Evolutionary conservation across 2,113 vertebrate genomes (phyloP).

Genomic region (Nannospalax galili): DNA sequence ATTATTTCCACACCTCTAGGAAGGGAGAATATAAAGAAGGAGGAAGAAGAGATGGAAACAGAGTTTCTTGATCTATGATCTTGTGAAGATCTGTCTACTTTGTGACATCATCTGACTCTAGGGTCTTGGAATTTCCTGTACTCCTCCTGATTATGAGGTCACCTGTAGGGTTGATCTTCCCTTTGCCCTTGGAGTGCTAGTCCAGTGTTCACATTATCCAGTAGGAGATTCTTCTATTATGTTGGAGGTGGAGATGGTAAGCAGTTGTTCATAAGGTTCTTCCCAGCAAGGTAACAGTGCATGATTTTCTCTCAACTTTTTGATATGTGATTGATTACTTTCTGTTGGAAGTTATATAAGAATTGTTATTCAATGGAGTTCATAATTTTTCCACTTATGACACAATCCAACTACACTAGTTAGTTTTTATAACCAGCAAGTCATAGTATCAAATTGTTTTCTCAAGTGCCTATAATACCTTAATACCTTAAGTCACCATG

Average conservation of each 20-base stretch:
- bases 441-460: not conserved
- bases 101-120: constrained; percentile 32
- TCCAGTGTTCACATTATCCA: not conserved
- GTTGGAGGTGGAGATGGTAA: not conserved
- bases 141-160: not conserved
- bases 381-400: not conserved
- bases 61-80: not conserved
- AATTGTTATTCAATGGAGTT: not conserved
- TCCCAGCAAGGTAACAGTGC: not conserved
- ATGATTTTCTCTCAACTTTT: not conserved
- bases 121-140: not conserved
- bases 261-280: not conserved
- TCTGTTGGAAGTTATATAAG: not conserved
- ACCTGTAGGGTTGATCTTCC: not conserved
- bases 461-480: not conserved
- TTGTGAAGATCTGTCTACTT: not conserved
- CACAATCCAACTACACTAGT: not conserved
- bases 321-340: not conserved
- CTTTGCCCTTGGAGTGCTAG: not conserved
- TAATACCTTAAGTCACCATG: not conserved
- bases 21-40: not conserved
- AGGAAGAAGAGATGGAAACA: not conserved
- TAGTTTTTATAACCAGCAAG: not conserved
- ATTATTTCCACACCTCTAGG: not conserved
- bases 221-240: not conserved